Evolutionary conservation across 2,888 invertebrate genomes (phyloP), one percentile per base, ranked within the genome.

Genomic region (Pseudococcus viburni): DNA sequence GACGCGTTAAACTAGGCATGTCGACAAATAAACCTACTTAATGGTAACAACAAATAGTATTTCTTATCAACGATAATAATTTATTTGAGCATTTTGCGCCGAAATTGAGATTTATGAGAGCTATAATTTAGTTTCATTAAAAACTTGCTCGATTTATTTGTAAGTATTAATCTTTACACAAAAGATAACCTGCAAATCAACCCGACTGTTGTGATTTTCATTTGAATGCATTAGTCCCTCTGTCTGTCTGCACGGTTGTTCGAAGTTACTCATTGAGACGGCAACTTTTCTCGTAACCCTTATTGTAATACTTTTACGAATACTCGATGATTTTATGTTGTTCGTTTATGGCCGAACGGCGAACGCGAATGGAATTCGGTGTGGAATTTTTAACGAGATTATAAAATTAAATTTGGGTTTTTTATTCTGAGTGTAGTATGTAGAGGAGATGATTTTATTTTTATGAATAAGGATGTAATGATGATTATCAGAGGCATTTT

Each of bases 21-120:
- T 64, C 64, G 22, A 22, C 64, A 64, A 64, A 64, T 22, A 64
- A 64, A 64, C 64, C 64, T 64, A 64, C 22, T 64, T 64, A 22
- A 64, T 22, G 64, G 64, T 64, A 64, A 19, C 4, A 59, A 59
- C 59, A n/a, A 59, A 59, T 59, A 6, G 17, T 64, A 64, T 22
- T 64, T 22, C 64, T 64, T 64, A 64, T 64, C 64, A 22, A 22
- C 7, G 64, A 64, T 64, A 64, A 19, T 64, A 64, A 64, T 64
- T 64, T 64, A 64, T 64, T 64, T 64, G 4, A 64, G 11, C 64
- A 22, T 64, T 64, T 64, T 22, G 2, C 64, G 77, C 39, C 39
- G 77, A 77, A 77, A 77, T 77, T 77, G 39, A 77, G 17, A 77
- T 77, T 77, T 77, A 77, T 77, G 12, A 17, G 17, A 8, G 77